Evolutionary conservation across 2,797 vertebrate species (phyloP).

Genomic region (Sardinella longiceps): DNA sequence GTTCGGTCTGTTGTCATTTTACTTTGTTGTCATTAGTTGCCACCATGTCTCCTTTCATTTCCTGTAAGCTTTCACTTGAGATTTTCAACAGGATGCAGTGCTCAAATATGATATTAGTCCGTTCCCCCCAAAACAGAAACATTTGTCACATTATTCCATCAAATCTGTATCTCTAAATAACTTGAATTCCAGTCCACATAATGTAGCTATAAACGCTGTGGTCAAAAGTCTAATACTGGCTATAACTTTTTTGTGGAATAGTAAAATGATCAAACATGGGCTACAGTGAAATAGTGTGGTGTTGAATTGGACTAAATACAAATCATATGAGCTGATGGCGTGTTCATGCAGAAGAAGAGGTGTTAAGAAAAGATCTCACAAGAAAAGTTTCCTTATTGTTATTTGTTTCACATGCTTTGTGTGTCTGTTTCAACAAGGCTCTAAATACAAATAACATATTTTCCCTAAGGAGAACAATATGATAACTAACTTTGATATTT

Average conservation of each 20-base stretch:
- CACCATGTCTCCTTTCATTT: constrained; percentile 15
- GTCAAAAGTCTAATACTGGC: background rate
- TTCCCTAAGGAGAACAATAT: background rate
- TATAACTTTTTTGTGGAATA: background rate
- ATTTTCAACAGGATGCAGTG: constrained; percentile 24
- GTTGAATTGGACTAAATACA: background rate
- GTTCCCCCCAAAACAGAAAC: constrained; percentile 8
- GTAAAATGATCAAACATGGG: background rate
- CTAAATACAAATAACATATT: background rate
- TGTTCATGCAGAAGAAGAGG: background rate
- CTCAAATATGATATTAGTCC: constrained; percentile 23
- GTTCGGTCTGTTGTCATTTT: constrained; percentile 16
- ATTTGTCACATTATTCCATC: constrained; percentile 16
- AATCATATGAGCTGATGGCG: background rate
- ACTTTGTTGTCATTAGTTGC: constrained; percentile 3
- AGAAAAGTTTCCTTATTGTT: background rate
- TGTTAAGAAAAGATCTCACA: background rate
- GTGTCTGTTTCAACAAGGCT: background rate
- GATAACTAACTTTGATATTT: background rate
- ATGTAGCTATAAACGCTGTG: constrained; percentile 36
- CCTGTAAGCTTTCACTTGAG: background rate
- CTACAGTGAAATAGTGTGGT: background rate
- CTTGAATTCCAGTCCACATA: constrained; percentile 35
- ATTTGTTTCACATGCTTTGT: background rate
- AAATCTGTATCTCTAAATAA: background rate